Evolutionary conservation across 2,113 vertebrate species (phyloP), one percentile per base, ranked within the genome.

Genomic region (Ornithorhynchus anatinus): DNA sequence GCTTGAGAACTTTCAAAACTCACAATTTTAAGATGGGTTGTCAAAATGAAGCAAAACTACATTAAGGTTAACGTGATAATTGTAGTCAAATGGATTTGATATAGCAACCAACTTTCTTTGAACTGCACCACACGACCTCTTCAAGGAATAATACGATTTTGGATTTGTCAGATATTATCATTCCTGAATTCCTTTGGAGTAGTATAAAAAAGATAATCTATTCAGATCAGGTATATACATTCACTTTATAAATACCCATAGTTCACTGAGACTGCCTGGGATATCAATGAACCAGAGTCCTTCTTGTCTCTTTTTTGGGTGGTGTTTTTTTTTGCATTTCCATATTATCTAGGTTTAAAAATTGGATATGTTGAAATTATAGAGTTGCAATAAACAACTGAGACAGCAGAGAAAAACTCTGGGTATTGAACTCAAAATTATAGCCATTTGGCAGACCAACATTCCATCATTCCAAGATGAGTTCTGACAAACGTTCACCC

Each of bases 1-100:
- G 31, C 60, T 79, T 80, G 51, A 81, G 84, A 85, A 75, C 71
- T 32, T 66, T 69, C 60, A 64, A 75, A 89, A 19, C 71, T 63
- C 51, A 64, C 68, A 77, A 58, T 31, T 40, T 69, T 71, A 73
- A 74, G 85, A 81, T 10, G 3, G 3, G 31, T 25, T 82, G 69
- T 50, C 51, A 84, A 77, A 75, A 43, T 23, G 54, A 86, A 60
- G 76, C 73, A 75, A 85, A 80, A 72, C 70, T 44, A 66, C n/a
- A n/a, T 31, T 65, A 37, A n/a, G 19, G 32, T 38, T 29, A 11
- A 42, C 20, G 39, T 52, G 20, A 66, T 54, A 70, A 43, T 2
- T 61, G 38, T 51, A 32, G 35, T 3, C 10, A 36, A 7, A 48
- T 14, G 32, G 39, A 52, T 33, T 9, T 50, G 33, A 67, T 45